These are phyloP conservation scores for Parauchenoglanis punctatus DNA, from an alignment of 2,797 vertebrate genomes.

Conservation along the genomic window DNA sequence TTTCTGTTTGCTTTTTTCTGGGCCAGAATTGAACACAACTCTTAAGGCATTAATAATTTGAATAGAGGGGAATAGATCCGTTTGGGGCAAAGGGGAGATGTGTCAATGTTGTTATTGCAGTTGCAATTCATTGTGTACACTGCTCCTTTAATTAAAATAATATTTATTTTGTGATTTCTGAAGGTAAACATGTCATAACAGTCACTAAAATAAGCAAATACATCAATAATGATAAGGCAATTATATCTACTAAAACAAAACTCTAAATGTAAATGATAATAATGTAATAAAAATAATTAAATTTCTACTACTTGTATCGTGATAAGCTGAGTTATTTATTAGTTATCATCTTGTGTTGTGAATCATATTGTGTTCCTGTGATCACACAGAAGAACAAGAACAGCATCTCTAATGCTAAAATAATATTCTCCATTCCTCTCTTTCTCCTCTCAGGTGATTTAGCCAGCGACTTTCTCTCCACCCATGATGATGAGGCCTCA, in stretches of 20 bases:
- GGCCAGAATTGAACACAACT: background rate
- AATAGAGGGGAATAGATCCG: background rate
- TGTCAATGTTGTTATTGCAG: background rate
- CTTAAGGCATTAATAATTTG: background rate
- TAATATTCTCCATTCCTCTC: background rate
- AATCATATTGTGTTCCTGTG: background rate
- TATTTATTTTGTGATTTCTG: background rate
- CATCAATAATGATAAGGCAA: background rate
- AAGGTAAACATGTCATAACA: background rate
- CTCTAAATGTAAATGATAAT: background rate
- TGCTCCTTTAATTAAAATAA: background rate
- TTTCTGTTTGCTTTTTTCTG: background rate
- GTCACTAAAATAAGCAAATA: background rate
- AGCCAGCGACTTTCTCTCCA: conserved; percentile 34
- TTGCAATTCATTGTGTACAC: background rate
- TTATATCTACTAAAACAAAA: background rate
- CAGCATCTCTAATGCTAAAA: background rate
- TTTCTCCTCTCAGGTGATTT: conserved; percentile 60
- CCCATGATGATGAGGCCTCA: conserved; percentile 65
- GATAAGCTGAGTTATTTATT: background rate
- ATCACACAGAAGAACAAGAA: background rate
- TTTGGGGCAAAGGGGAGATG: background rate
- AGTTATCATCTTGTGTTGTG: background rate
- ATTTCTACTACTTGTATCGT: background rate
- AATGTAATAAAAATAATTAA: background rate